A percentile compares a stretch with the other conserved stretches of the same genome.
These are phyloP conservation scores for Yponomeuta sedellus DNA, from an alignment of 2,888 invertebrate species.

Conservation along the genomic window DNA sequence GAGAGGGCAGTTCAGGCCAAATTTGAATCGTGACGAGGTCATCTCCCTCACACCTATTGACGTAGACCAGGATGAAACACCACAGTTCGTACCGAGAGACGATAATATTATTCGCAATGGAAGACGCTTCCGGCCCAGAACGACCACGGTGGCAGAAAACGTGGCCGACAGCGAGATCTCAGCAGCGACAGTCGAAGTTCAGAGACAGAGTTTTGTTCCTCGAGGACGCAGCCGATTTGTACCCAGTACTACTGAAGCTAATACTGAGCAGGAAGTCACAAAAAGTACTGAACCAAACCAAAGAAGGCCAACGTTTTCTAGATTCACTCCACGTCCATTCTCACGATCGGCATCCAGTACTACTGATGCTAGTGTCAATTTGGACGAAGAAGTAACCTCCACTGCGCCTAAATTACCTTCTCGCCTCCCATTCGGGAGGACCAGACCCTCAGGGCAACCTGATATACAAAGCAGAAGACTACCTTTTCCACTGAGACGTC, in stretches of 20 bases:
- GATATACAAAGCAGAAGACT: slow-evolving; percentile 45
- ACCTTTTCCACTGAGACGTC: slow-evolving; percentile 35
- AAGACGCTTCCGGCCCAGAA: slow-evolving; percentile 34
- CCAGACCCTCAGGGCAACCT: slow-evolving; percentile 34
- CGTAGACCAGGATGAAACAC: slow-evolving; percentile 33
- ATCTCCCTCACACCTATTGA: slow-evolving; percentile 74
- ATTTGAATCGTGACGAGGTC: slow-evolving; percentile 62
- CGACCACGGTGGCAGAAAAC: slow-evolving; percentile 37
- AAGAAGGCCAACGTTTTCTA: slow-evolving; percentile 52
- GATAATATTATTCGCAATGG: slow-evolving; percentile 13
- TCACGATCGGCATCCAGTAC: slow-evolving; percentile 34
- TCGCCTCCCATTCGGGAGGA: slow-evolving; percentile 48
- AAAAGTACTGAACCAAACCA: slow-evolving; percentile 34
- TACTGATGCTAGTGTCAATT: slow-evolving; percentile 27
- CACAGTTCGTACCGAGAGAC: slow-evolving; percentile 38
- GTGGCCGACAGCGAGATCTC: slow-evolving; percentile 58
- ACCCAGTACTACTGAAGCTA: slow-evolving; percentile 43
- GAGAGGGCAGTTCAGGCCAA: slow-evolving; percentile 52
- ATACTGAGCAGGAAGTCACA: slow-evolving; percentile 30
- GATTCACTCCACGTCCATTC: slow-evolving; percentile 67
- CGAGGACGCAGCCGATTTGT: slow-evolving; percentile 57
- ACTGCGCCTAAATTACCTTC: slow-evolving; percentile 38
- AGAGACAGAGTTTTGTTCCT: slow-evolving; percentile 45
- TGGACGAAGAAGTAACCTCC: slow-evolving; percentile 25
- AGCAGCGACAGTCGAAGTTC: slow-evolving; percentile 57